phyloP scores from a whole-genome alignment of 2,888 invertebrate genomes.

The Phortica okadai region DNA sequence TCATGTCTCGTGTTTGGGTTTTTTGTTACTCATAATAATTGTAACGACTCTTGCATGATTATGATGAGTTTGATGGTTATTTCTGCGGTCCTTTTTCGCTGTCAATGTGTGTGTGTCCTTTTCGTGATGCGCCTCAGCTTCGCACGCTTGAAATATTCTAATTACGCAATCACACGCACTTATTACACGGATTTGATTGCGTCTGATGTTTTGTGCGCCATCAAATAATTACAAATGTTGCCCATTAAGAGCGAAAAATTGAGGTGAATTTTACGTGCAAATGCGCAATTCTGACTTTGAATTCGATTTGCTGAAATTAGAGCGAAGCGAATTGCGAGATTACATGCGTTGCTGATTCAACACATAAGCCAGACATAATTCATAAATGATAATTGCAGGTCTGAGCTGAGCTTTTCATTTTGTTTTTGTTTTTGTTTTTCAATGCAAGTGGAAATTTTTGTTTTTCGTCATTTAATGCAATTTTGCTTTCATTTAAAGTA shows the following conservation, averaged over 20 bases:
- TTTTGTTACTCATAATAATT: conserved; percentile 61
- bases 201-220: conserved; percentile 39
- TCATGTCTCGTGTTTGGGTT: background rate
- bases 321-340: background rate
- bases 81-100: conserved; percentile 20
- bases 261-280: conserved; percentile 63
- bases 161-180: conserved; percentile 64
- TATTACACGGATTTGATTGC: conserved; percentile 62
- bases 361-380: background rate
- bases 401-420: background rate
- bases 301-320: background rate
- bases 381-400: background rate
- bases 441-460: background rate
- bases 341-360: background rate
- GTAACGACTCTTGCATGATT: conserved; percentile 50
- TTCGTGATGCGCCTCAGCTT: background rate
- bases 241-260: conserved; percentile 57
- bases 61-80: conserved; percentile 33
- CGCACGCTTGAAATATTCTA: conserved; percentile 61
- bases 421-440: background rate
- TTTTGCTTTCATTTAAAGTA: too few relatives aligned
- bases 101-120: background rate
- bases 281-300: conserved; percentile 45
- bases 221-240: conserved; percentile 33
- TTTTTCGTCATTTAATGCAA: too few relatives aligned